phyloP scores from a whole-genome alignment of 2,888 invertebrate genomes.

The Notodonta ziczac region DNA sequence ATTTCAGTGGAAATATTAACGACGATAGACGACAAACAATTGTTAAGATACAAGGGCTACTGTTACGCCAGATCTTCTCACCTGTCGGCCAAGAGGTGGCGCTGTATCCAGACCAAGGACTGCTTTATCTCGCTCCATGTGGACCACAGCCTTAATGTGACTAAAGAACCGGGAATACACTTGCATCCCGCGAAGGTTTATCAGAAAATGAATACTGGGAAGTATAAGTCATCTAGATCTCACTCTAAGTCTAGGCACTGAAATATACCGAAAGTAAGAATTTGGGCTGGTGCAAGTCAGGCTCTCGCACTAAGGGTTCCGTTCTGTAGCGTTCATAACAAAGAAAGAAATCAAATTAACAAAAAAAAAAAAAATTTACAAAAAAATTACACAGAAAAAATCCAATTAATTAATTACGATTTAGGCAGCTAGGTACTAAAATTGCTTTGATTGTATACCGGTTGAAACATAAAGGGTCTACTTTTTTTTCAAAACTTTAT shows the following conservation, averaged over 20 bases:
- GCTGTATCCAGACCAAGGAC: constrained; percentile 52
- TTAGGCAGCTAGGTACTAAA: no score
- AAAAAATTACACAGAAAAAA: no score
- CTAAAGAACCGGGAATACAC: constrained; percentile 30
- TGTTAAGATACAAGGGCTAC: constrained; percentile 43
- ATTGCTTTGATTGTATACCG: no score
- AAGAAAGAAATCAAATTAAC: no score
- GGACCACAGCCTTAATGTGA: constrained; percentile 22
- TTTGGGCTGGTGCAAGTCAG: no score
- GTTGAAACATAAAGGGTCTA: no score
- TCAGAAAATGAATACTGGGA: constrained; percentile 19
- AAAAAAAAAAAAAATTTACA: no score
- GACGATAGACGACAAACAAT: constrained; percentile 33
- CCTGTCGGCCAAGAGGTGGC: constrained; percentile 42
- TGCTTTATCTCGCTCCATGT: constrained; percentile 44
- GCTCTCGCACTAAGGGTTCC: no score
- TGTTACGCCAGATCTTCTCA: constrained; percentile 39
- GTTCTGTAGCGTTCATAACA: no score
- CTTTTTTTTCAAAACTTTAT: no score
- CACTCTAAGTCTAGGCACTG: background rate
- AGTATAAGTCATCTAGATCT: constrained; percentile 12
- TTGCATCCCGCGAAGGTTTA: constrained; percentile 37
- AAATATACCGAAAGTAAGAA: background rate
- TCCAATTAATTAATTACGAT: no score
- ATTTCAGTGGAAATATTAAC: constrained; percentile 44